Evolutionary conservation across 2,888 invertebrate genomes (phyloP).

Genomic region (Drosophila limbata): DNA sequence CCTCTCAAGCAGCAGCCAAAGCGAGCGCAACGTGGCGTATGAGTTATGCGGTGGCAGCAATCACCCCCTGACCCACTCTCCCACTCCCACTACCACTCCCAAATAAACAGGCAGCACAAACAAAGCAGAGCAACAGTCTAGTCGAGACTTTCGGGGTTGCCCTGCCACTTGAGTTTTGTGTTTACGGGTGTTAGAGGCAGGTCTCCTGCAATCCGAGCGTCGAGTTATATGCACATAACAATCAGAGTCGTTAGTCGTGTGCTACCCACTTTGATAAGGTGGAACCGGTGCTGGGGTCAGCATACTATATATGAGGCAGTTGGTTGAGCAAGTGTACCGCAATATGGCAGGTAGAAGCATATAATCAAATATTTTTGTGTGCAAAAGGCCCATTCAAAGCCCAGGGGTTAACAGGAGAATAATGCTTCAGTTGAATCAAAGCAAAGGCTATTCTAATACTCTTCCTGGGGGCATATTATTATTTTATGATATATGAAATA

Average conservation of each 20-base stretch:
- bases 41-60: conserved; percentile 59
- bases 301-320: conserved; percentile 24
- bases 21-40: conserved; percentile 62
- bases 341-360: conserved; percentile 41
- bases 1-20: conserved; percentile 53
- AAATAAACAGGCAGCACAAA: conserved; percentile 32
- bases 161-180: conserved; percentile 55
- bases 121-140: conserved; percentile 52
- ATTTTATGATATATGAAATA: background rate
- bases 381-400: conserved; percentile 37
- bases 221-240: conserved; percentile 67
- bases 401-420: conserved; percentile 11
- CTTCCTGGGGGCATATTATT: background rate
- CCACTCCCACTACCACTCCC: background rate
- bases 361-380: conserved; percentile 73
- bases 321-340: conserved; percentile 39
- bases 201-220: conserved; percentile 62
- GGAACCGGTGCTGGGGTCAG: background rate
- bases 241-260: conserved; percentile 73
- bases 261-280: conserved; percentile 31
- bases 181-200: conserved; percentile 57
- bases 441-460: background rate
- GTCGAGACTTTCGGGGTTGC: conserved; percentile 30
- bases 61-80: background rate
- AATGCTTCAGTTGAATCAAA: background rate